Base-by-base conservation (phyloP, 2,113 vertebrate species). In the Percopsis transmontana region DNA sequence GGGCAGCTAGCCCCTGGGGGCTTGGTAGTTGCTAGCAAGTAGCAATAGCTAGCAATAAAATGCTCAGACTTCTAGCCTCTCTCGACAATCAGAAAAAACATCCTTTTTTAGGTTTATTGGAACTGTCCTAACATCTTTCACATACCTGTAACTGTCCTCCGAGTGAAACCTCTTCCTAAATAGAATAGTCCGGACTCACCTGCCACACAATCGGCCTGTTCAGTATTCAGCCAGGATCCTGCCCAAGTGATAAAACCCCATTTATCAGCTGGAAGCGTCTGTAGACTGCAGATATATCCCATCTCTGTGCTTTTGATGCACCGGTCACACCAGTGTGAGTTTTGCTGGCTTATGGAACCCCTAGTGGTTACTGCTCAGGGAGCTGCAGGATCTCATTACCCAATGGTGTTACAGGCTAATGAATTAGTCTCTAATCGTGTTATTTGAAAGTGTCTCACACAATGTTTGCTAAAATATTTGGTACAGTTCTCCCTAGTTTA, bases 341-440 rank as follows among this genome's bases (percentile, higher is more conserved):
- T 56, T 70, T 70, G 75, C 54, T 68, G 68, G 58, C 68, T 82
- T 67, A 62, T 66, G 38, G 23, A 70, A 55, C 75, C 76, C 74
- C 73, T 42, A 33, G 67, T 76, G 72, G 70, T 73, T 70, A 76
- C 54, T 56, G 1, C 66, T 79, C 64, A 81, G 12, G 48, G 18
- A 69, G 77, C 76, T 81, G n/a, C 65, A 80, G 77, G 70, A 85
- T 82, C 73, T 80, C 81, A 85, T 88, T 84, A 86, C 61, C 57
- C 63, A 81, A 54, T 55, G 47, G 58, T 72, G 63, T 52, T 61
- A 73, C 70, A 61, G 74, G 57, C 67, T 82, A 80, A 88, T 87
- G 56, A 79, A 85, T 81, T 74, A 79, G 58, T 82, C 72, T 79
- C 59, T 75, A 74, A 84, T 81, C 69, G 19, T 68, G 61, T 76